phyloP scores from a whole-genome alignment of 1,140 invertebrate species.

The Aphaenogaster ashmeadi region DNA sequence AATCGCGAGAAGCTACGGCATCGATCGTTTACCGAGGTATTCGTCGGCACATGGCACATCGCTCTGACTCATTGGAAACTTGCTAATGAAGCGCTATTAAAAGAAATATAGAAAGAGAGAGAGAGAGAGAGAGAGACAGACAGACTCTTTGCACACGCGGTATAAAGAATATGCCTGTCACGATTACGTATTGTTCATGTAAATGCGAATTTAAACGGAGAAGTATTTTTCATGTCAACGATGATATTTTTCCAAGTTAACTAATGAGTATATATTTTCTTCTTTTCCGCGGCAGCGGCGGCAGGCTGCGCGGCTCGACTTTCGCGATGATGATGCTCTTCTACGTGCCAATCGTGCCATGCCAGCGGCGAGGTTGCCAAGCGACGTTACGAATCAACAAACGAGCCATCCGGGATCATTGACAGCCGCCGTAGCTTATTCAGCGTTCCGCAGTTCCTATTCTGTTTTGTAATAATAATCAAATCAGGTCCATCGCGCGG shows the following conservation, averaged over 20 bases:
- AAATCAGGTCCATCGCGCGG: background rate
- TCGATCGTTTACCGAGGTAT: constrained; percentile 20
- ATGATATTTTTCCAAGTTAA: background rate
- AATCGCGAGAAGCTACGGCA: background rate
- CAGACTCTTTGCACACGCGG: background rate
- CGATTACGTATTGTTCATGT: constrained; percentile 15
- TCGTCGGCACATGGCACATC: background rate
- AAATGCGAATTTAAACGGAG: background rate
- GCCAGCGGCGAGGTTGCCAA: constrained; percentile 37
- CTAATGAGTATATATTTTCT: background rate
- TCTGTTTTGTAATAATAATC: constrained; percentile 34
- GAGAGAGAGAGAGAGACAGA: background rate
- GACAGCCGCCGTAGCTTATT: constrained; percentile 1
- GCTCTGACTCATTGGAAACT: constrained; percentile 52
- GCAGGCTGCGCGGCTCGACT: background rate
- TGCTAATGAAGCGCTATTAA: constrained; percentile 30
- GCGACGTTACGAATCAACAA: constrained; percentile 66
- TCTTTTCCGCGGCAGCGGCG: background rate
- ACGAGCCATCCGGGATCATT: constrained; percentile 39
- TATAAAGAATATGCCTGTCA: constrained; percentile 16
- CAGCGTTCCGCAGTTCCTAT: background rate
- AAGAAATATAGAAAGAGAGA: background rate
- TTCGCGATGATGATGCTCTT: background rate
- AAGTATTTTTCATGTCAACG: constrained; percentile 9
- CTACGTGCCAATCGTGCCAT: too few species aligned